phyloP scores from a whole-genome alignment of 2,888 invertebrate species.

The Reticulitermes lucifugus region DNA sequence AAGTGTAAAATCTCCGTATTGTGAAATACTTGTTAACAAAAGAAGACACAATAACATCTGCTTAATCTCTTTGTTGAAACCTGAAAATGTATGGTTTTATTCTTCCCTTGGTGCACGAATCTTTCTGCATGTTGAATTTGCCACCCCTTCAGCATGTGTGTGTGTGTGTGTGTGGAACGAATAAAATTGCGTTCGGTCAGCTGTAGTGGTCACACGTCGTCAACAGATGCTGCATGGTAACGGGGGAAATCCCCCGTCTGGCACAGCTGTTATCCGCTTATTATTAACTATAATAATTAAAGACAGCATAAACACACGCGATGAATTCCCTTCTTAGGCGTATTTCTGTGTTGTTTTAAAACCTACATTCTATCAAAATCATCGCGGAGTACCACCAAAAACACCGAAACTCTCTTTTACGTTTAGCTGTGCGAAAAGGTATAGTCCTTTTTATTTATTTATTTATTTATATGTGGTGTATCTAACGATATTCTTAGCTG shows the following conservation, averaged over 20 bases:
- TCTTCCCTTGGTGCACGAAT: background rate
- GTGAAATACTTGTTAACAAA: background rate
- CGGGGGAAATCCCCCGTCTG: background rate
- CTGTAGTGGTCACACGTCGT: slow-evolving; percentile 28
- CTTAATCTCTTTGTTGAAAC: slow-evolving; percentile 8
- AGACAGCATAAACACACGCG: background rate
- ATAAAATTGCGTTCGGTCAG: slow-evolving; percentile 25
- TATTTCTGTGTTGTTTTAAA: no score
- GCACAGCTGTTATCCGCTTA: slow-evolving; percentile 5
- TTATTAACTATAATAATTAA: slow-evolving; percentile 35
- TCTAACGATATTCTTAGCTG: no score
- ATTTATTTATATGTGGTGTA: no score
- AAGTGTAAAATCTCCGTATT: background rate
- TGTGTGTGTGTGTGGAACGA: slow-evolving; percentile 2
- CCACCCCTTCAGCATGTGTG: slow-evolving; percentile 6
- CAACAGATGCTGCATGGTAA: slow-evolving; percentile 23
- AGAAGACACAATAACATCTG: slow-evolving; percentile 11
- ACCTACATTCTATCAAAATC: no score
- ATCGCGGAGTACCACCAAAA: no score
- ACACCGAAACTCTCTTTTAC: no score
- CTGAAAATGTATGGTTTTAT: background rate
- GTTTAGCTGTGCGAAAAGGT: no score
- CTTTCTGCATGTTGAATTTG: background rate
- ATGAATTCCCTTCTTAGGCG: background rate
- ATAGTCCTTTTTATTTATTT: no score